phyloP scores from a whole-genome alignment of 1,140 invertebrate genomes.

The Bombus impatiens region DNA sequence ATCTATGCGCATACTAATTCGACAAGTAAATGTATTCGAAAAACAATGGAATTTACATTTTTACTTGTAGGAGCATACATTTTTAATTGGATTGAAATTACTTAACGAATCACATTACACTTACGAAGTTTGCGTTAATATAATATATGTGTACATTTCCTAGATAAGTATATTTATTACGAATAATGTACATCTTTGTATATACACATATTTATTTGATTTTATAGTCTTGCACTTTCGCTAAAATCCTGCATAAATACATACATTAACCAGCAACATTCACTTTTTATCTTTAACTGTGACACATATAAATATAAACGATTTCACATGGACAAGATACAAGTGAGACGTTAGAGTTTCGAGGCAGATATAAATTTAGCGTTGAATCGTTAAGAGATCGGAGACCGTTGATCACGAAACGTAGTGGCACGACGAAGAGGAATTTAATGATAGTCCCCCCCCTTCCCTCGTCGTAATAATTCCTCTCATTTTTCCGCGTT shows the following conservation, averaged over 20 bases:
- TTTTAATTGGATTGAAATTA: background rate
- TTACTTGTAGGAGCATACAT: background rate
- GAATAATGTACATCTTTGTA: too few species aligned
- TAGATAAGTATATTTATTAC: too few species aligned
- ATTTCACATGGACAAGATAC: background rate
- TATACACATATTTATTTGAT: too few species aligned
- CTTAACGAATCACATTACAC: too few species aligned
- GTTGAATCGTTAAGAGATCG: background rate
- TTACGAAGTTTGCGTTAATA: too few species aligned
- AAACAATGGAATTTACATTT: background rate
- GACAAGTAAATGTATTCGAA: background rate
- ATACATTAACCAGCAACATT: background rate
- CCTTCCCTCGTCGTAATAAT: background rate
- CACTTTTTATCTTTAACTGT: background rate
- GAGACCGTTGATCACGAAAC: background rate
- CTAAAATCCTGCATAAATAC: background rate
- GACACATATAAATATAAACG: background rate
- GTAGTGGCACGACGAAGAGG: background rate
- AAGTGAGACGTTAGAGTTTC: background rate
- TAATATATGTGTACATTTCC: too few species aligned
- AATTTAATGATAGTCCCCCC: background rate
- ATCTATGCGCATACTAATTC: background rate
- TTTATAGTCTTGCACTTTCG: too few species aligned
- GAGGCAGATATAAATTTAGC: background rate
- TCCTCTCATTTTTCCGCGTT: constrained; percentile 37